These are phyloP conservation scores for Callimorpha dominula DNA, from an alignment of 2,888 invertebrate genomes.

Conservation along the genomic window DNA sequence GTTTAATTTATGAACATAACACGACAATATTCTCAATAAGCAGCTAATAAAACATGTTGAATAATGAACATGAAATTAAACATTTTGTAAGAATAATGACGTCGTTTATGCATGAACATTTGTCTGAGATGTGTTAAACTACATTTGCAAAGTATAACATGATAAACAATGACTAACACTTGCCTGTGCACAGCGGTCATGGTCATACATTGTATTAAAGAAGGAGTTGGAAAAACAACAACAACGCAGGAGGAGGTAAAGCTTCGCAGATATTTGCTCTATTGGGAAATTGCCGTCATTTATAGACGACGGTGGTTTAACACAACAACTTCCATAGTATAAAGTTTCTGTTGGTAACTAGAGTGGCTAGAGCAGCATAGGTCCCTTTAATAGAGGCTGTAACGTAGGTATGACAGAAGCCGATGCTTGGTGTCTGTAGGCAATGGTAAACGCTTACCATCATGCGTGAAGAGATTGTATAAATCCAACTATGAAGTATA, in stretches of 20 bases:
- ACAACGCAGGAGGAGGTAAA: not conserved
- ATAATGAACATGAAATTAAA: slow-evolving; percentile 4
- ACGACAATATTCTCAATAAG: not conserved
- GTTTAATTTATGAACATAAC: slow-evolving; percentile 3
- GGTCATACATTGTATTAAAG: not conserved
- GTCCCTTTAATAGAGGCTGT: too few species aligned
- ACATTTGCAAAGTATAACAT: not conserved
- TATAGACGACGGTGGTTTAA: too few species aligned
- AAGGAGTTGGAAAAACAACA: not conserved
- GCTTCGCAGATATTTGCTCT: not conserved
- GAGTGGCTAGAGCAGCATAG: too few species aligned
- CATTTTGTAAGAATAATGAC: slow-evolving; percentile 1
- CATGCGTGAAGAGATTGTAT: too few species aligned
- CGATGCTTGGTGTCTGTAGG: too few species aligned
- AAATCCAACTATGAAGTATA: too few species aligned
- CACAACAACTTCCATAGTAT: too few species aligned
- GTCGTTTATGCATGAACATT: slow-evolving; percentile 3
- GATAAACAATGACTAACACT: not conserved
- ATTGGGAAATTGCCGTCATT: too few species aligned
- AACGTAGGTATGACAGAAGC: too few species aligned
- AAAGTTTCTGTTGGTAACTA: too few species aligned
- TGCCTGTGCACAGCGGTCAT: not conserved
- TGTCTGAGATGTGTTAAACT: not conserved
- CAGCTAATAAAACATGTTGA: not conserved
- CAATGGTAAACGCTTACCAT: too few species aligned